A percentile compares a stretch with the other conserved stretches of the same genome.
Conservation (phyloP, 2,888 invertebrate genomes). For the Megaustenia siamemsis region DNA sequence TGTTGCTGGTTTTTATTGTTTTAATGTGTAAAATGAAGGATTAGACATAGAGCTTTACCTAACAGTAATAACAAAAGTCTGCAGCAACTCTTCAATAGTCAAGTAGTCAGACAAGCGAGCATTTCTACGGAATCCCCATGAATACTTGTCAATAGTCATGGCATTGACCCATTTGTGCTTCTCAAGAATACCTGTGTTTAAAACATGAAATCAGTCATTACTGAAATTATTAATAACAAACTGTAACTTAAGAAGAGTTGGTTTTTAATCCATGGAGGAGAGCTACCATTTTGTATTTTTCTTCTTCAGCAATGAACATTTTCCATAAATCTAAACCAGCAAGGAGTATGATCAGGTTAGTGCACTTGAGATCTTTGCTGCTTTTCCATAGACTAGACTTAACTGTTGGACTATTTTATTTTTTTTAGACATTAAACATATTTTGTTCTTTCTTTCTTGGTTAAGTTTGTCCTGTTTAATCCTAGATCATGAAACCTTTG, state of each 20-base stretch:
- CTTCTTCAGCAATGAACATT: neutral
- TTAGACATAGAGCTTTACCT: constrained; percentile 69
- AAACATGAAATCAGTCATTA: neutral
- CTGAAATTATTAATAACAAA: neutral
- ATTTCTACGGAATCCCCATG: constrained; percentile 83
- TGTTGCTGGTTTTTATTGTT: no score
- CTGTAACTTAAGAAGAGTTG: neutral
- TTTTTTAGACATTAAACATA: no score
- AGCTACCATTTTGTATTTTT: no score
- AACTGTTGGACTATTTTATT: no score
- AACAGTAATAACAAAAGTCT: constrained; percentile 76
- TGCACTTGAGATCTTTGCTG: no score
- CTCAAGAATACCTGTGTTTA: constrained; percentile 72
- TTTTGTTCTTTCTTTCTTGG: no score
- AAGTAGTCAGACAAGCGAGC: constrained; percentile 74
- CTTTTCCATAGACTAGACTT: no score
- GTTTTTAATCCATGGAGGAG: neutral
- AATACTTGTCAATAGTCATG: constrained; percentile 91
- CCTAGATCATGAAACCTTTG: no score
- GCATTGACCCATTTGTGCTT: constrained; percentile 97
- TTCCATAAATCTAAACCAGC: no score
- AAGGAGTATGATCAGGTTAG: no score
- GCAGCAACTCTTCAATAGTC: constrained; percentile 83
- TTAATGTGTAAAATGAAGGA: no score
- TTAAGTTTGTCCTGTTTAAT: no score